Evolutionary conservation across 1,140 invertebrate species (phyloP), one percentile per base, ranked within the genome.

Genomic region (Proctacanthus coquilletti): DNA sequence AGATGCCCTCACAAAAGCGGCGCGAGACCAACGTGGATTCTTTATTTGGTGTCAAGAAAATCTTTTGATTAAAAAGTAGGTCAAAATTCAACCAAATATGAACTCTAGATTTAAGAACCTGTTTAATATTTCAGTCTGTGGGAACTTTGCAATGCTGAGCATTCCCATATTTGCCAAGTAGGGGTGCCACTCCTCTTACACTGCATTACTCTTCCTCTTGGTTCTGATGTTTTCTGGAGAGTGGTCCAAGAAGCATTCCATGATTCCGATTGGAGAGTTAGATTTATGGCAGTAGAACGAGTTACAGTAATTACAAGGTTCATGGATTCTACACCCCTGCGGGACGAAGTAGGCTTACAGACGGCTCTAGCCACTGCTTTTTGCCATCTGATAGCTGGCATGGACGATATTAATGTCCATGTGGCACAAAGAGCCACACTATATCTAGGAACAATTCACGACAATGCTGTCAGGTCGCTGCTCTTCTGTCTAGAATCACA

Each of bases 1-100:
- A 3, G 93, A 98, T 61, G 86, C 88, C 5, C 69, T 98, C 31
- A 80, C 76, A 18, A 83, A 80, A 47, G 85, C 88, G 1, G 74
- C 85, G 0, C 78, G 80, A 48, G 88, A 97, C 52, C 82, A 95
- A 53, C 72, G 84, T 46, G 89, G 89, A 32, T 98, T 97, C 66
- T 79, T 98, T 38, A 89, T 95, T 40, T 97, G 92, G 86, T 91
- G 85, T 45, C 91, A 98, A 60, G 89, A 96, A 64, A 95, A 94
- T 65, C 64, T 94, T 14, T 64, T 98, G 0, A 91, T 98, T 43
- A 86, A 86, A 54, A 93, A 91, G 87, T 94, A 68, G 66, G 72
- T 62, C 8, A 25, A 30, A 5, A 17, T 25, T 25, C 6, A 25
- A 25, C 23, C 6, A 25, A 6, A 25, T 8, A 32, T 38, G n/a